Base-by-base conservation (phyloP, 2,888 invertebrate genomes). In the Pasiphila rectangulata region DNA sequence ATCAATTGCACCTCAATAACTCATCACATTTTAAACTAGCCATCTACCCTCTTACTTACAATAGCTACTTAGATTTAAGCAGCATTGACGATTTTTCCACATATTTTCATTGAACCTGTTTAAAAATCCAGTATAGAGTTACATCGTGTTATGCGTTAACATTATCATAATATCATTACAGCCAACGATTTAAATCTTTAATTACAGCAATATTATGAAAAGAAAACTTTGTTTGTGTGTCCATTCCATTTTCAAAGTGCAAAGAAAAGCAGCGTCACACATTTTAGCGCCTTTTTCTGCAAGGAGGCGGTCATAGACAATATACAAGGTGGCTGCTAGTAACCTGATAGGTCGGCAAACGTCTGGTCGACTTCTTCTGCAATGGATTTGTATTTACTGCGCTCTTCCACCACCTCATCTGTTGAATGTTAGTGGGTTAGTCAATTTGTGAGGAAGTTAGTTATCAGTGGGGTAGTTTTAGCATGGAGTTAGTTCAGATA, bases 321-420 rank as follows among this genome's bases (percentile, higher is more conserved):
- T 10, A 38, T 23, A 38, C 46, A 55, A 48, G 16, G 52, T 54
- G 54, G 58, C 61, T 60, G 36, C 44, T 93, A 96, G 88, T 96
- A 96, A 72, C 96, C 97, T 75, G 96, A 95, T 74, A 98, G 91
- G 87, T 99, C 98, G 61, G 98, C 97, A 86, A 98, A 97, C 55
- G 97, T 97, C 83, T 95, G 94, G 90, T 98, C 98, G 92, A 99
- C 94, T 90, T 99, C 98, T 82, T 98, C 98, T 69, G 98, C 97
- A 84, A 99, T 98, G 63, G 95, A 94, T 92, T 98, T 98, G 93
- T 96, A 99, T 90, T 96, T 97, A 92, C 97, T 96, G 91, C 97
- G 97, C 79, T 96, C 96, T 84, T 94, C 93, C 65, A 94, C 90
- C 75, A 96, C 92, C 79, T 96, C 96, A 89, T 96, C 96, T 96